Conservation (phyloP, 2,113 vertebrate species). For the Zosterops lateralis region DNA sequence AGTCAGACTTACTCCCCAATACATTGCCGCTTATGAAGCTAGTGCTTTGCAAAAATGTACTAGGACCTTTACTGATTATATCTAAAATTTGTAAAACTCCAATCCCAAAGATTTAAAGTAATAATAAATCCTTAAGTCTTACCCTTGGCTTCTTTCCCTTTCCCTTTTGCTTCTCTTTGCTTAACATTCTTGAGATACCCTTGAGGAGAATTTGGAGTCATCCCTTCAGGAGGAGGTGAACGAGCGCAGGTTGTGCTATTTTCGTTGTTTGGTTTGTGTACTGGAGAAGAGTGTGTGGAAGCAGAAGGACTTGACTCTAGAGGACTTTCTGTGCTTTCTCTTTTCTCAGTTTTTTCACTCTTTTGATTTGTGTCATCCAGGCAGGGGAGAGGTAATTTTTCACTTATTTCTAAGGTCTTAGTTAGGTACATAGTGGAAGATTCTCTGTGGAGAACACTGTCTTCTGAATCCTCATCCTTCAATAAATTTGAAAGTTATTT, state of each 20-base stretch:
- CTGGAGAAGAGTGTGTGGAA: constrained; percentile 76
- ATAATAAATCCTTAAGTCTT: not conserved
- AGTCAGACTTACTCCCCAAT: not conserved
- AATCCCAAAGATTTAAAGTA: not conserved
- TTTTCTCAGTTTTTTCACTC: constrained; percentile 60
- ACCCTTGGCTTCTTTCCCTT: constrained; percentile 84
- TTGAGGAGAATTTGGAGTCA: constrained; percentile 73
- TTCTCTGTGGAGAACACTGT: constrained; percentile 42
- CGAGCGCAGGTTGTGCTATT: constrained; percentile 64
- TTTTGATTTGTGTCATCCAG: constrained; percentile 64
- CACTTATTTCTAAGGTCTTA: constrained; percentile 62
- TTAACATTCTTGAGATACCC: constrained; percentile 77
- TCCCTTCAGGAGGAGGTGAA: constrained; percentile 72
- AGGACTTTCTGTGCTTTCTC: constrained; percentile 69
- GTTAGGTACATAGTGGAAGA: not conserved
- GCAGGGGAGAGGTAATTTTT: constrained; percentile 70
- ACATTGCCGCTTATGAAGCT: not conserved
- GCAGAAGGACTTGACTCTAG: constrained; percentile 77
- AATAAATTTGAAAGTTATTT: constrained; percentile 20
- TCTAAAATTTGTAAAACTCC: not conserved
- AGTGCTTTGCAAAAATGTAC: not conserved
- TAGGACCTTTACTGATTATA: not conserved
- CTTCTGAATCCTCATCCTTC: constrained; percentile 74
- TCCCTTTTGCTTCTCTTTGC: constrained; percentile 85
- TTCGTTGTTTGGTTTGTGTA: constrained; percentile 72